Conservation (phyloP, 1,140 invertebrate species). For the Pachypsylla venusta region DNA sequence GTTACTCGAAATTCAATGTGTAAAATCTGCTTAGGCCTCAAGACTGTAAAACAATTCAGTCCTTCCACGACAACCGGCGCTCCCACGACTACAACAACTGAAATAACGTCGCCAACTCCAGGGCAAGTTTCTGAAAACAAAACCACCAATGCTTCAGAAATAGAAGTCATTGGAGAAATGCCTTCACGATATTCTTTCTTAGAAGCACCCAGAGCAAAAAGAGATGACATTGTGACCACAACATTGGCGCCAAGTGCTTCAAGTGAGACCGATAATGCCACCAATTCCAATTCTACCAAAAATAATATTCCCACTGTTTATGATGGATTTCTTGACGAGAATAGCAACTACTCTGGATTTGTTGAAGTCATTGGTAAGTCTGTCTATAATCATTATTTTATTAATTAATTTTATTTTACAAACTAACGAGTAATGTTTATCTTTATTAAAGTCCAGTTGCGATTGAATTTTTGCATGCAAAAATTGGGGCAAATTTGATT, state of each 20-base stretch:
- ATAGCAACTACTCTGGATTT: slow-evolving; percentile 66
- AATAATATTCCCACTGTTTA: slow-evolving; percentile 21
- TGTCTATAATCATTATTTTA: too few species aligned
- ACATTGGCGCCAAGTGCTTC: not conserved
- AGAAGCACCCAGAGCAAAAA: not conserved
- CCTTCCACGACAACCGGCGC: not conserved
- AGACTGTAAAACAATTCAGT: too few species aligned
- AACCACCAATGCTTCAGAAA: too few species aligned
- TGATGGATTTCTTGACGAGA: slow-evolving; percentile 56
- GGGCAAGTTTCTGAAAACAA: too few species aligned
- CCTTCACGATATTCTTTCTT: not conserved
- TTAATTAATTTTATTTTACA: too few species aligned
- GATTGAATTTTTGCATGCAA: too few species aligned
- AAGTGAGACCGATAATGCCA: too few species aligned
- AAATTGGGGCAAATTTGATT: too few species aligned
- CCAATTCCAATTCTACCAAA: not conserved
- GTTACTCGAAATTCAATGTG: not conserved
- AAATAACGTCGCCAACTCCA: too few species aligned
- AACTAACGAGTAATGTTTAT: too few species aligned
- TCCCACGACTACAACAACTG: not conserved
- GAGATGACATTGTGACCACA: not conserved
- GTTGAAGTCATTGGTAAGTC: slow-evolving; percentile 59
- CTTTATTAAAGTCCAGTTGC: not conserved
- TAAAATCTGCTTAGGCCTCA: not conserved
- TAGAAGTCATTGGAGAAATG: too few species aligned